These are phyloP conservation scores for Trachelus iudaicus DNA, from an alignment of 2,888 invertebrate genomes.

Conservation along the genomic window DNA sequence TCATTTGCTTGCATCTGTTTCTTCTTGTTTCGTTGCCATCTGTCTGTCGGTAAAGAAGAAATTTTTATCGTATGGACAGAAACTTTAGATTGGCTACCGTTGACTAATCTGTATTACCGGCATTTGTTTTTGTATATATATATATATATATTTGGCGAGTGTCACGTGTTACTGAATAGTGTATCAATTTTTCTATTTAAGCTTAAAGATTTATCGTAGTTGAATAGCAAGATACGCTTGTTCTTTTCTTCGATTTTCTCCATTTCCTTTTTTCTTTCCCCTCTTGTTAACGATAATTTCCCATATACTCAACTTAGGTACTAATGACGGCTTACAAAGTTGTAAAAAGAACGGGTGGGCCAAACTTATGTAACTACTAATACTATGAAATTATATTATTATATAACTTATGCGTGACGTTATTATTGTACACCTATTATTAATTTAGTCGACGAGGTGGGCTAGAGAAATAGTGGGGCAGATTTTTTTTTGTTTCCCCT, in stretches of 20 bases:
- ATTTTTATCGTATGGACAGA: neutral
- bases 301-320: slow-evolving; percentile 2
- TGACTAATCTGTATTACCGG: neutral
- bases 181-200: neutral
- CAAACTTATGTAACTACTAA: slow-evolving; percentile 45
- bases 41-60: neutral
- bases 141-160: neutral
- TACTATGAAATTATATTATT: slow-evolving; percentile 39
- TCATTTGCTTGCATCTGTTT: neutral
- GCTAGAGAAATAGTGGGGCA: slow-evolving; percentile 1
- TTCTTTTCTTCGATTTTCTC: neutral
- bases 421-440: slow-evolving; percentile 4
- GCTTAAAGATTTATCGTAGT: neutral
- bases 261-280: neutral
- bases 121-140: neutral
- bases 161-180: neutral
- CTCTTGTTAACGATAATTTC: neutral
- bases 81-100: neutral
- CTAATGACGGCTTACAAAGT: slow-evolving; percentile 11
- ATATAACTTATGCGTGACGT: slow-evolving; percentile 22
- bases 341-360: slow-evolving; percentile 16
- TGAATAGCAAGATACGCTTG: neutral
- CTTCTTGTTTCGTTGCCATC: neutral
- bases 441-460: neutral
- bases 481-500: neutral